phyloP scores from a whole-genome alignment of 2,888 invertebrate species.

The Dyspetes luteomarginatus region DNA sequence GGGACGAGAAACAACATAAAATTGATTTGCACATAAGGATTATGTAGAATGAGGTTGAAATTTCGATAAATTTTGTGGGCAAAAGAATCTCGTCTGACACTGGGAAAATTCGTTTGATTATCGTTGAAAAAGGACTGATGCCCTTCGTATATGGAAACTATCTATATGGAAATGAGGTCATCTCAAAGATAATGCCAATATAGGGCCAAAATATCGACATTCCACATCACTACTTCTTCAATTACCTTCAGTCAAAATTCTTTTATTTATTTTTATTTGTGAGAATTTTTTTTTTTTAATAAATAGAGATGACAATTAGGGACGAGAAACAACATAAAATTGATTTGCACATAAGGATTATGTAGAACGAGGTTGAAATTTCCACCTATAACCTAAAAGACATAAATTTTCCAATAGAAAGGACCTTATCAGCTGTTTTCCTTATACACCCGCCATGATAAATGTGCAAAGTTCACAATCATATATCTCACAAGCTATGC shows the following conservation, averaged over 20 bases:
- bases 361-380: background rate
- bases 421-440: too few species aligned
- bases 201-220: background rate
- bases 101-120: constrained; percentile 2
- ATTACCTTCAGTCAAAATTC: background rate
- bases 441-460: too few species aligned
- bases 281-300: background rate
- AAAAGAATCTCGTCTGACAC: constrained; percentile 1
- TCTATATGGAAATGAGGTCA: background rate
- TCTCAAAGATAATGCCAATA: background rate
- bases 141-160: background rate
- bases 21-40: too few species aligned
- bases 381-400: too few species aligned
- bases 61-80: background rate
- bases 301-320: background rate
- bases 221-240: background rate
- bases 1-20: background rate
- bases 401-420: too few species aligned
- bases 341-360: too few species aligned
- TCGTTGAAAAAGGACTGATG: background rate
- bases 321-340: background rate
- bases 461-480: too few species aligned
- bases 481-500: too few species aligned
- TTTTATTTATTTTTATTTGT: constrained; percentile 5
- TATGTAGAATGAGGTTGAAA: background rate